These are phyloP conservation scores for Hedya salicella DNA, from an alignment of 2,888 invertebrate species.

Conservation along the genomic window DNA sequence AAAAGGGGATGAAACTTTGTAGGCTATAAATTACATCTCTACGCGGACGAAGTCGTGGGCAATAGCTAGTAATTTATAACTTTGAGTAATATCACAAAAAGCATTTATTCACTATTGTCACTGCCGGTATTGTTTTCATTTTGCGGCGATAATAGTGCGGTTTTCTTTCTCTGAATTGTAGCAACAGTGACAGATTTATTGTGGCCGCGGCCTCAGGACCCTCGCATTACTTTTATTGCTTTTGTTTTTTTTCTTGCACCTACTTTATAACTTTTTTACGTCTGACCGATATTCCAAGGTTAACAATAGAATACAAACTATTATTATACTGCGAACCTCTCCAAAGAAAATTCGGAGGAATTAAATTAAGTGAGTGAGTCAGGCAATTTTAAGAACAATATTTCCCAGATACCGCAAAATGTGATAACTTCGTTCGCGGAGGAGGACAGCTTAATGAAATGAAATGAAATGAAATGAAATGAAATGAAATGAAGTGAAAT, in stretches of 20 bases:
- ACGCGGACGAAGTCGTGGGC: no score
- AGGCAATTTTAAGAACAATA: no score
- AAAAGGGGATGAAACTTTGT: no score
- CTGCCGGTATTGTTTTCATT: slow-evolving; percentile 27
- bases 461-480: no score
- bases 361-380: neutral
- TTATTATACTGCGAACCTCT: neutral
- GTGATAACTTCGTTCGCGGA: no score
- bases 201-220: slow-evolving; percentile 3
- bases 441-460: no score
- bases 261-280: neutral
- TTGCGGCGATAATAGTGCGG: slow-evolving; percentile 19
- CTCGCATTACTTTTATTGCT: slow-evolving; percentile 23
- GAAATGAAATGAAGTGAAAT: no score
- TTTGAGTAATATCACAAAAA: slow-evolving; percentile 1
- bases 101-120: slow-evolving; percentile 21
- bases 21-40: no score
- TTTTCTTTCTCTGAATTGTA: slow-evolving; percentile 20
- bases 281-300: neutral
- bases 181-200: slow-evolving; percentile 31
- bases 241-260: slow-evolving; percentile 15
- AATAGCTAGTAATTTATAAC: neutral
- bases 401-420: no score
- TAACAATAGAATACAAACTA: neutral
- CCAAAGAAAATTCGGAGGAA: neutral